phyloP scores from a whole-genome alignment of 92 coral and sea anemone genomes.

The Hydrozoanthus gracilis region DNA sequence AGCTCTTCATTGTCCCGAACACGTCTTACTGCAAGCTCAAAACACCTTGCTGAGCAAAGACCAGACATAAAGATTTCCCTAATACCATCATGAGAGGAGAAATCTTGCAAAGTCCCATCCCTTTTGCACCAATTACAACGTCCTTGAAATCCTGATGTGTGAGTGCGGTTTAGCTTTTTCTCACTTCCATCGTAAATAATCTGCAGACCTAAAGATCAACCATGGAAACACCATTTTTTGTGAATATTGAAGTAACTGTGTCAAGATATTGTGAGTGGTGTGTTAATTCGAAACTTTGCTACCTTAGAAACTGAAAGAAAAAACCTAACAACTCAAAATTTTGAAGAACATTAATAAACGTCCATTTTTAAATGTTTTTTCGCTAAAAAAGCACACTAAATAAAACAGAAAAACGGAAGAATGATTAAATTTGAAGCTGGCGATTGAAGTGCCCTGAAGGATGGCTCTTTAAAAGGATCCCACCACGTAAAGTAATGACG shows the following conservation, averaged over 20 bases:
- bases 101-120: slow-evolving; percentile 15
- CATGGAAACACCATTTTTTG: background rate
- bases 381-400: too few species aligned
- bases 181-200: slow-evolving; percentile 34
- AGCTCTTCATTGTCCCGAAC: slow-evolving; percentile 40
- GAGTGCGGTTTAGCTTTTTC: slow-evolving; percentile 10
- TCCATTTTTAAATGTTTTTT: too few species aligned
- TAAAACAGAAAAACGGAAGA: too few species aligned
- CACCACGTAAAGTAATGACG: too few species aligned
- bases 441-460: too few species aligned
- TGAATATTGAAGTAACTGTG: background rate
- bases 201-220: slow-evolving; percentile 27
- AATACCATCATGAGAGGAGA: slow-evolving; percentile 34
- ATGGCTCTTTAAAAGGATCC: too few species aligned
- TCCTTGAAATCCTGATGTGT: slow-evolving; percentile 34
- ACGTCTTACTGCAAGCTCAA: slow-evolving; percentile 44
- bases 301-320: background rate
- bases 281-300: background rate
- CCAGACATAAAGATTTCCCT: slow-evolving; percentile 35
- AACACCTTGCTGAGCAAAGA: slow-evolving; percentile 42
- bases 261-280: background rate
- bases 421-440: too few species aligned
- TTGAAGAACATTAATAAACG: too few species aligned
- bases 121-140: slow-evolving; percentile 36
- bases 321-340: too few species aligned